These are phyloP conservation scores for Acanthosoma haemorrhoidale DNA, from an alignment of 2,888 invertebrate genomes.

Conservation along the genomic window DNA sequence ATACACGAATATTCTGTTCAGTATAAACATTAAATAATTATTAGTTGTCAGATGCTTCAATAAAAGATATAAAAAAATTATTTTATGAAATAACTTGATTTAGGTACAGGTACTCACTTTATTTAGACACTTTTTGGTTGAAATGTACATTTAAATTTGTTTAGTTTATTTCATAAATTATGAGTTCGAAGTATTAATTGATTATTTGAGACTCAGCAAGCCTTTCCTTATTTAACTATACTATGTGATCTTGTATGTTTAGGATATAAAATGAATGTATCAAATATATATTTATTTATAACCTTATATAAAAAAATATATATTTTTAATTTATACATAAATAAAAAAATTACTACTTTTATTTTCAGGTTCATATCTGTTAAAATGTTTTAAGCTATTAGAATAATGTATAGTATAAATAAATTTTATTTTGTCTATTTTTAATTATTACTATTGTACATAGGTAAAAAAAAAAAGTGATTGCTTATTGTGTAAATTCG, in stretches of 20 bases:
- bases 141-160: neutral
- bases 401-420: no score
- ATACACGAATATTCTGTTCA: no score
- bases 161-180: neutral
- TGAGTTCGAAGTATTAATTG: neutral
- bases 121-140: neutral
- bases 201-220: slow-evolving; percentile 9
- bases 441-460: neutral
- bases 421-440: slow-evolving; percentile 8
- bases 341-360: neutral
- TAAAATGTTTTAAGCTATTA: neutral
- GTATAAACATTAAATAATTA: no score
- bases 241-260: slow-evolving; percentile 19
- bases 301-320: slow-evolving; percentile 2
- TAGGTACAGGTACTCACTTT: neutral
- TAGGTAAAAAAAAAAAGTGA: neutral
- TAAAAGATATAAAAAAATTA: no score
- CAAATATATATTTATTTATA: slow-evolving; percentile 24
- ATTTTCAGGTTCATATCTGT: slow-evolving; percentile 1
- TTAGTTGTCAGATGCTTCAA: no score
- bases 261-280: slow-evolving; percentile 13
- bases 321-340: slow-evolving; percentile 22
- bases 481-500: neutral
- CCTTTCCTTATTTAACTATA: slow-evolving; percentile 30
- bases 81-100: no score